Evolutionary conservation across 2,888 invertebrate genomes (phyloP), one percentile per base, ranked within the genome.

Genomic region (Heliconius hortense): DNA sequence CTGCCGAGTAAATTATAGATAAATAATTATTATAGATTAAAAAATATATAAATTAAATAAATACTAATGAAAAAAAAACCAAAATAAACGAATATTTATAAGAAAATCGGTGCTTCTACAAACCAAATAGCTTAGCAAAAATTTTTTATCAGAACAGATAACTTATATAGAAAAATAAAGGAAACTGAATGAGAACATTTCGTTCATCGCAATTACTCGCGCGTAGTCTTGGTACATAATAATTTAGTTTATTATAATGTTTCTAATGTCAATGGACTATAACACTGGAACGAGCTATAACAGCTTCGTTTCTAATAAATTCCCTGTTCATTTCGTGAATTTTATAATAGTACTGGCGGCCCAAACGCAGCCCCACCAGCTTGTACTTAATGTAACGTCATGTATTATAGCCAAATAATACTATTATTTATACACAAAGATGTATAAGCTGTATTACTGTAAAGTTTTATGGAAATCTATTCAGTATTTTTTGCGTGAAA

Each of bases 221-320:
- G n/a, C 28, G 26, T 53, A 26, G 26, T 48, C 67, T 26, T n/a
- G 31, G 21, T 26, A 60, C 11, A 63, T 63, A 35, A 31, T 31
- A 43, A 43, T 24, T 67, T 43, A 15, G 7, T 39, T 13, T 48
- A 67, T 53, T 48, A 67, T 48, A 28, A 48, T 48, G 26, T 48
- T 53, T 21, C 31, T 10, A 69, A n/a, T 15, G 21, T 48, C 48
- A 68, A 21, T 28, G 31, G 53, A 68, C n/a, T n/a, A n/a, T n/a
- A n/a, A 28, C 7, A 53, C 21, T 68, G 0, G n/a, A 26, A 11
- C 43, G 53, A 68, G n/a, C 13, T 31, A 28, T 11, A 56, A 56
- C 31, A 69, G 69, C 18, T 69, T 31, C 31, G 5, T 56, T 69
- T 69, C 69, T 56, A 10, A 5, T 69, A n/a, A 53, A 69, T 53